phyloP scores from a whole-genome alignment of 2,888 invertebrate species.

The Amitus sp. region DNA sequence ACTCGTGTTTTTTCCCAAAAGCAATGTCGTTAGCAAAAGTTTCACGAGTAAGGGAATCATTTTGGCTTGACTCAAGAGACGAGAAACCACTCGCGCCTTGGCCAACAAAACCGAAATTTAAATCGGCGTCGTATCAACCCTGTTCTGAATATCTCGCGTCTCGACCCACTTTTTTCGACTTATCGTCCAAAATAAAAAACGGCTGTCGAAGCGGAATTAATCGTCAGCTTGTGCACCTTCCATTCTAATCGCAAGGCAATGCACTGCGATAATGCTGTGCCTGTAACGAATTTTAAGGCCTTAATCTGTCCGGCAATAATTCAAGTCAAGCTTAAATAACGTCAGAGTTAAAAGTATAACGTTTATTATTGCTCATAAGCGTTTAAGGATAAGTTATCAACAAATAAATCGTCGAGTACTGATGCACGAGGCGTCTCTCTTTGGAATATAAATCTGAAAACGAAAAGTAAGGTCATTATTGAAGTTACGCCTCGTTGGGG shows the following conservation, averaged over 20 bases:
- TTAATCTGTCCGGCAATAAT: too few species aligned
- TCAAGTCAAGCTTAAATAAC: too few species aligned
- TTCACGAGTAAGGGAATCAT: background rate
- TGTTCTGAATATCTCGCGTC: slow-evolving; percentile 7
- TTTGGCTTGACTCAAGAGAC: background rate
- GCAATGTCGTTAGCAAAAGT: background rate
- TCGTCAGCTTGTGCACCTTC: slow-evolving; percentile 12
- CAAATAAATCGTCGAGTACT: slow-evolving; percentile 4
- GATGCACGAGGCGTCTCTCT: background rate
- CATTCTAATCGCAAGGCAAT: slow-evolving; percentile 6
- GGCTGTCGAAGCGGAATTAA: slow-evolving; percentile 3
- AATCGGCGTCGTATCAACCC: slow-evolving; percentile 21
- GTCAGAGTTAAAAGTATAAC: background rate
- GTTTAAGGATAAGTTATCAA: background rate
- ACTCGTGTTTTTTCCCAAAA: background rate
- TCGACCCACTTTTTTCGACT: slow-evolving; percentile 25
- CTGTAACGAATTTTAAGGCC: background rate
- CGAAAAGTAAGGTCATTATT: too few species aligned
- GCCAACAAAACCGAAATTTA: slow-evolving; percentile 17
- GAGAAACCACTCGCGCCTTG: background rate
- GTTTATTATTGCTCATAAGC: background rate
- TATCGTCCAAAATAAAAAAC: slow-evolving; percentile 30
- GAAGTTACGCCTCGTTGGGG: too few species aligned
- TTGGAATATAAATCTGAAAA: background rate
- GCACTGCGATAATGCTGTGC: slow-evolving; percentile 14